Conservation (phyloP, 2,888 invertebrate genomes). For the Exocentrus adspersus region DNA sequence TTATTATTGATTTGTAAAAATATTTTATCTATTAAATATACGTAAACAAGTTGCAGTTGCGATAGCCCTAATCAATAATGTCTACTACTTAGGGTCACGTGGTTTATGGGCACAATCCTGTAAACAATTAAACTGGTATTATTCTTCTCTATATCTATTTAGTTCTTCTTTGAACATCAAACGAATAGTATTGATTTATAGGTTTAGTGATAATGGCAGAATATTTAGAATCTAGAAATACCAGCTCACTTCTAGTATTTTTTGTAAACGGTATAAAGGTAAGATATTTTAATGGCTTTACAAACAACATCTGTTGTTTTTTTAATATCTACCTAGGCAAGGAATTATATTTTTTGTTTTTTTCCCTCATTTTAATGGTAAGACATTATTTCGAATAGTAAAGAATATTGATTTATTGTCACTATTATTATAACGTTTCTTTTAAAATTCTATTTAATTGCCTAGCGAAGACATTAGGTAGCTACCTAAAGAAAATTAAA, state of each 20-base stretch:
- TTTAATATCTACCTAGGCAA: too few species aligned
- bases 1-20: not conserved
- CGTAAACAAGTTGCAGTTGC: not conserved
- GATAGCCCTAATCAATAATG: too few species aligned
- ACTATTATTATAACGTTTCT: too few species aligned
- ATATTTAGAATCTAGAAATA: not conserved
- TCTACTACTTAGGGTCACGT: not conserved
- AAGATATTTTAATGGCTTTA: conserved; percentile 45
- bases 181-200: not conserved
- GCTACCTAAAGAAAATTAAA: too few species aligned
- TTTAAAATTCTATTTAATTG: too few species aligned
- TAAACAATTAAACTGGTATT: not conserved
- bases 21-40: not conserved
- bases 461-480: too few species aligned
- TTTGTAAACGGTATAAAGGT: conserved; percentile 69
- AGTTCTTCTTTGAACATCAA: not conserved
- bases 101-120: not conserved
- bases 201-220: not conserved
- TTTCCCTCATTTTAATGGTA: too few species aligned
- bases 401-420: too few species aligned
- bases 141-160: not conserved
- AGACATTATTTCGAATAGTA: too few species aligned
- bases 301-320: too few species aligned
- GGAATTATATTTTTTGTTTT: too few species aligned
- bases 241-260: conserved; percentile 48